phyloP scores from a whole-genome alignment of 2,797 vertebrate genomes.

The Clarias fuscus region DNA sequence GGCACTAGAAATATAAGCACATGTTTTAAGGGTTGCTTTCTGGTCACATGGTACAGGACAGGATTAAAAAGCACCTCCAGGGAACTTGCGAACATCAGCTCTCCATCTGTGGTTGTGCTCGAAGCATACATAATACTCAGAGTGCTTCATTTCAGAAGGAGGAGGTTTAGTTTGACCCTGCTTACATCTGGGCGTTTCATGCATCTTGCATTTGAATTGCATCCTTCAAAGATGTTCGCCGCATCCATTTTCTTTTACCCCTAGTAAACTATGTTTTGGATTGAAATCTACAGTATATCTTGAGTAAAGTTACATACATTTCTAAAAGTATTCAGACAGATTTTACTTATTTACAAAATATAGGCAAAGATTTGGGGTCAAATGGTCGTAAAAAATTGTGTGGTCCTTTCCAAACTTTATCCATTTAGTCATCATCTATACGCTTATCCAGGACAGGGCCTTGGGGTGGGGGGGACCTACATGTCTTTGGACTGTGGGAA shows the following conservation, averaged over 20 bases:
- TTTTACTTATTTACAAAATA: no score
- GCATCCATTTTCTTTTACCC: neutral
- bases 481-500: no score
- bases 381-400: no score
- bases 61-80: neutral
- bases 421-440: no score
- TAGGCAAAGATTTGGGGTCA: no score
- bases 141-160: neutral
- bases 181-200: neutral
- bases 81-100: neutral
- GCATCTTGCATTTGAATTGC: neutral
- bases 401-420: no score
- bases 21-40: neutral
- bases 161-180: neutral
- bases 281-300: neutral
- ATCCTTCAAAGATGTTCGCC: neutral
- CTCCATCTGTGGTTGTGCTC: constrained; percentile 2
- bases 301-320: neutral
- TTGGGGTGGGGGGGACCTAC: no score
- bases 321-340: no score
- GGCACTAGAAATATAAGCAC: neutral
- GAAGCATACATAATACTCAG: neutral
- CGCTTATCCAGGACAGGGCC: no score
- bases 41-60: neutral
- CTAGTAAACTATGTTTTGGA: neutral